Evolutionary conservation across 2,888 invertebrate species (phyloP), one percentile per base, ranked within the genome.

Genomic region (Pammene fasciana): DNA sequence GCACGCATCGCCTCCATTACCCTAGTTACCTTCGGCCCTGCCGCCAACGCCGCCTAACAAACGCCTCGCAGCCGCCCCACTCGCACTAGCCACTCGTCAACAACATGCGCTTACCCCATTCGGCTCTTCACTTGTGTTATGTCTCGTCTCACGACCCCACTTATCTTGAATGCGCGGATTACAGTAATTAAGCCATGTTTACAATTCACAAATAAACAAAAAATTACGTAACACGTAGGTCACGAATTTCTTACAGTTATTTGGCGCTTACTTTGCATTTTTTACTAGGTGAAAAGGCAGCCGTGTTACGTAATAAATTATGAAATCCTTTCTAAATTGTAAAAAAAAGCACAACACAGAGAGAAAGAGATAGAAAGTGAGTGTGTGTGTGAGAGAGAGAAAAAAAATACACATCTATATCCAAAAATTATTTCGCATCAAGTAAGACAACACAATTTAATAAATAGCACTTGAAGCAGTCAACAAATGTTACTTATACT

Each of bases 1-100:
- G 26, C 77, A 75, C 74, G 76, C 72, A 74, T 71, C 76, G 78
- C 77, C 74, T 71, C 77, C 71, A 70, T 72, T 73, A 75, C 75
- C 75, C 73, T 70, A 72, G 74, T 75, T 70, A 74, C 74, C 73
- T 45, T 36, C 66, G 57, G 72, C 75, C 73, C 57, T 45, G 26
- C 50, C 60, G 16, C 48, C 60, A 45, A 16, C 67, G 46, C 46
- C 65, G 50, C 66, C 65, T 41, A 52, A 43, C 67, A 34, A 46
- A 46, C 56, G 52, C 62, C 56, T 41, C 34, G 59, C 68, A 43
- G 62, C 68, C 55, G 50, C 45, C 43, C 26, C 26, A 26, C 26
- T 26, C 18, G 43, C 56, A 48, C 62, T 50, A 48, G 50, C 50
- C 46, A 54, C 68, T 45, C 68, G 36, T 72, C 75, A 75, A 75